A percentile compares a stretch with the other conserved stretches of the same genome.
Conservation (phyloP, 2,797 vertebrate genomes). For the Erithacus rubecula region DNA sequence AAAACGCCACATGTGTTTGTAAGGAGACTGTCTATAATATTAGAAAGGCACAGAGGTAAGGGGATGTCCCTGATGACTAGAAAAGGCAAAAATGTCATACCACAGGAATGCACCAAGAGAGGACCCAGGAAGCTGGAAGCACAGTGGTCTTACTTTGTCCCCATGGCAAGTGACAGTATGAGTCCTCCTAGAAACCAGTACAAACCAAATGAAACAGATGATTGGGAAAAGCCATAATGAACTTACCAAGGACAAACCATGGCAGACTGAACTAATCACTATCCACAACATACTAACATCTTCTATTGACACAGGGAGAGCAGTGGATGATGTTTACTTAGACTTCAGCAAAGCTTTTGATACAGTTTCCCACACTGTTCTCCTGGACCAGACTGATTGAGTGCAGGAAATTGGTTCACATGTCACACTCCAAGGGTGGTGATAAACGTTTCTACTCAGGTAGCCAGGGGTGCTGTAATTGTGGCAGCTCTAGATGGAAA, state of each 20-base stretch:
- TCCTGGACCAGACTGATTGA: background rate
- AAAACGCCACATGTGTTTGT: background rate
- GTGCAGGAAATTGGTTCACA: background rate
- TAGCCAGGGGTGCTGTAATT: background rate
- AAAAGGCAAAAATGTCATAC: background rate
- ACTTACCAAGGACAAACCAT: background rate
- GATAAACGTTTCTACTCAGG: background rate
- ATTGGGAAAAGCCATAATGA: background rate
- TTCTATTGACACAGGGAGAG: background rate
- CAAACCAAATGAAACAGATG: background rate
- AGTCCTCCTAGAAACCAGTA: background rate
- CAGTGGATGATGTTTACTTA: background rate
- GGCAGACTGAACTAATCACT: background rate
- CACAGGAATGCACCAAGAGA: background rate
- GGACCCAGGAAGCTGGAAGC: background rate
- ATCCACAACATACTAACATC: background rate
- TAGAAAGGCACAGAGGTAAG: background rate
- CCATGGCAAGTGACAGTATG: background rate
- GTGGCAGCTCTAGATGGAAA: background rate
- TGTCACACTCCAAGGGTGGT: background rate
- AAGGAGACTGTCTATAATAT: background rate
- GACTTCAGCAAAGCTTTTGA: background rate
- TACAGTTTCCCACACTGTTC: background rate
- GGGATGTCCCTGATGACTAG: background rate
- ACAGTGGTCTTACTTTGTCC: background rate